These are phyloP conservation scores for Candidula unifasciata DNA, from an alignment of 2,888 invertebrate species.

Conservation along the genomic window DNA sequence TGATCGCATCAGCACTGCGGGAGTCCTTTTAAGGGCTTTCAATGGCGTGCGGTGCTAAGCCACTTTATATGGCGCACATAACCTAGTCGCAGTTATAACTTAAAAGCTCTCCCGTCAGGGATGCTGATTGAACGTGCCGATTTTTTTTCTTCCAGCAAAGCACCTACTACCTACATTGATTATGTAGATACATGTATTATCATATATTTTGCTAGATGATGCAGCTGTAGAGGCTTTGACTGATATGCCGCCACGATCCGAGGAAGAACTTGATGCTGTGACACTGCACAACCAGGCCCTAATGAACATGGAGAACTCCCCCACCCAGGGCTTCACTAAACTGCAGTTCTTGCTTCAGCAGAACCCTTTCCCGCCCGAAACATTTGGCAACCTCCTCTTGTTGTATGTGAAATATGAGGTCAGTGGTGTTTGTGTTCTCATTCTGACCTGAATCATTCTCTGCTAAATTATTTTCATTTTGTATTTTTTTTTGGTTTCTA, in stretches of 20 bases:
- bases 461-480: too few relatives aligned
- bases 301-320: conserved; percentile 90
- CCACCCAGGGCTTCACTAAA: conserved; percentile 95
- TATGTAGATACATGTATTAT: too few relatives aligned
- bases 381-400: conserved; percentile 95
- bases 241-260: conserved; percentile 85
- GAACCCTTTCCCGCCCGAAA: conserved; percentile 97
- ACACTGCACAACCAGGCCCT: conserved; percentile 98
- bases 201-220: conserved; percentile 81
- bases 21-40: too few relatives aligned
- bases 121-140: too few relatives aligned
- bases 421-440: neutral
- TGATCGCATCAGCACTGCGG: too few relatives aligned
- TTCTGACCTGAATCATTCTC: too few relatives aligned
- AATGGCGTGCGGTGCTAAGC: too few relatives aligned
- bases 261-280: conserved; percentile 97
- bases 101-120: too few relatives aligned
- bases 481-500: neutral
- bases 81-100: too few relatives aligned
- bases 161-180: too few relatives aligned
- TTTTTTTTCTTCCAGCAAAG: too few relatives aligned
- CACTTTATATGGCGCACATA: too few relatives aligned
- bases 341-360: conserved; percentile 95
- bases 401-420: conserved; percentile 88
- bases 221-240: conserved; percentile 84